Evolutionary conservation across 2,113 vertebrate genomes (phyloP), one percentile per base, ranked within the genome.

Genomic region (Phylloscopus trochiloides): DNA sequence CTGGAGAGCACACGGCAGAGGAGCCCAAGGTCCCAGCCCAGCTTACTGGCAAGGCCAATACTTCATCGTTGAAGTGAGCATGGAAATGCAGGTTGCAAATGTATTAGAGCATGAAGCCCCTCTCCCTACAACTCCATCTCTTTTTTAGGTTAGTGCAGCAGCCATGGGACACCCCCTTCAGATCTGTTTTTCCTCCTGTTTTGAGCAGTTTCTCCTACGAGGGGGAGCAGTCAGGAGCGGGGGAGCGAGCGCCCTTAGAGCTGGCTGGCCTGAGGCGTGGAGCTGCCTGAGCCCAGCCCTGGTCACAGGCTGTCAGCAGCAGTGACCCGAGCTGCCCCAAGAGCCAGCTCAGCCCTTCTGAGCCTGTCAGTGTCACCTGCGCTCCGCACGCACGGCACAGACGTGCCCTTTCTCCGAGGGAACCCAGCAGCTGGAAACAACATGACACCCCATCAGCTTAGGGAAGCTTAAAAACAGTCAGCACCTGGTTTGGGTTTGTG

Each of bases 361-460:
- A 72, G 77, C 10, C 91, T 93, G 92, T 58, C 94, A 70, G 25
- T 1, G 0, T 17, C 32, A 5, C 72, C 74, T 45, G 93, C 42
- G 59, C 34, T 50, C 87, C 38, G 71, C 50, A 1, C 40, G 71
- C 50, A 1, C 16, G 28, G 87, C 75, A 55, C 82, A 93, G 80
- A 79, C 3, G 2, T 76, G 88, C 71, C 87, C 94, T 94, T 93
- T 95, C 94, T 88, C 78, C 43, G 1, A 52, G 95, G 93, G 80
- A 94, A 97, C 83, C 0, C 1, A 94, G 88, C 93, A 92, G 83
- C 85, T 96, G 93, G 52, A 88, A 79, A 55, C 67, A 91, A 90
- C 92, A 42, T 79, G 95, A 95, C 82, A 42, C 65, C 79, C 74
- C 67, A 29, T 76, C 88, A 86, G 50, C 74, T 68, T 28, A 19